Percentiles rank a stretch among this genome's conserved stretches.
Conservation (phyloP, 2,797 vertebrate genomes). For the Myotis planiceps region DNA sequence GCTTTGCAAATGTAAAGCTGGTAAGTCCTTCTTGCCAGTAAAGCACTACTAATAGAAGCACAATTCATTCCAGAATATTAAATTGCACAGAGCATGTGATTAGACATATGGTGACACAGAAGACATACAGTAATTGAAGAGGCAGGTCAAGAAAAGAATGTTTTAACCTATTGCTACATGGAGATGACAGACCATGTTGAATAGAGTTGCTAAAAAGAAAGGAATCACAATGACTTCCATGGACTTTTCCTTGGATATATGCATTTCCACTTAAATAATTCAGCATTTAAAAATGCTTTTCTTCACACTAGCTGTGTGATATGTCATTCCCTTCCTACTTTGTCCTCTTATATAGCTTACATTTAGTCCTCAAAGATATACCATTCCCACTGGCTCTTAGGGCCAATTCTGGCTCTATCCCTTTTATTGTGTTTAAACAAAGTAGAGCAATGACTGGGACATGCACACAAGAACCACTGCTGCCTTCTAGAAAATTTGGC, state of each 20-base stretch:
- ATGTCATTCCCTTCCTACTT: neutral
- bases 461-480: neutral
- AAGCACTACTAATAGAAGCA: slow-evolving; percentile 39
- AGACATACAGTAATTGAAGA: neutral
- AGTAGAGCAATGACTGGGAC: neutral
- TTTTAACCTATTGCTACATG: neutral
- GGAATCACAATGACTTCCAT: neutral
- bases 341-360: neutral
- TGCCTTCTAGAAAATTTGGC: neutral
- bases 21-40: neutral
- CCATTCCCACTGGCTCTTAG: neutral
- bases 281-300: neutral
- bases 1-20: neutral
- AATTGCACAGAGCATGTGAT: neutral
- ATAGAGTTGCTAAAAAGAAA: neutral
- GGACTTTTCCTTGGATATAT: neutral
- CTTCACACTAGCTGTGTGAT: neutral
- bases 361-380: neutral
- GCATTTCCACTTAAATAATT: neutral
- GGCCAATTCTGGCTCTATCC: neutral
- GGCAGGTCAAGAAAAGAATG: neutral
- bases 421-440: neutral
- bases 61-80: slow-evolving; percentile 9
- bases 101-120: neutral
- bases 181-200: neutral